A percentile compares a stretch with the other conserved stretches of the same genome.
phyloP scores from a whole-genome alignment of 2,888 invertebrate genomes.

The Yponomeuta sedellus region DNA sequence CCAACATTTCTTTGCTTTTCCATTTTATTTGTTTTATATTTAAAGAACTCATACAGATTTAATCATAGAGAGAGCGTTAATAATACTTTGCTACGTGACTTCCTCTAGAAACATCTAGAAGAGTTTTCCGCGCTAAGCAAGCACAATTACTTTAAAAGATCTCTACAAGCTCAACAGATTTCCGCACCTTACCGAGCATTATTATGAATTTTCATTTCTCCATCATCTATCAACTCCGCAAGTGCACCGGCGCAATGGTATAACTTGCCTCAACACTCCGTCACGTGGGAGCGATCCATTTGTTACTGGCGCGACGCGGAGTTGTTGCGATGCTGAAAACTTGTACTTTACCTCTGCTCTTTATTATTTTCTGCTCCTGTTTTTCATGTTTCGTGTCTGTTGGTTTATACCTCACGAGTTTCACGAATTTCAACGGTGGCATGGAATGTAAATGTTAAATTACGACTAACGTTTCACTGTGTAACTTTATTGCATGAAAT shows the following conservation, averaged over 20 bases:
- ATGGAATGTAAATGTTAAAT: no score
- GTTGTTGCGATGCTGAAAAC: neutral
- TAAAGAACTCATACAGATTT: no score
- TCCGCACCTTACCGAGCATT: neutral
- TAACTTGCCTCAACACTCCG: constrained; percentile 8
- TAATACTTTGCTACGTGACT: no score
- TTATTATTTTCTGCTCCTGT: neutral
- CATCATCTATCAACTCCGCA: constrained; percentile 1
- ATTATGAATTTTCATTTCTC: neutral
- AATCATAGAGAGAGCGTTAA: no score
- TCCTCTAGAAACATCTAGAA: no score
- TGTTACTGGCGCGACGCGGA: constrained; percentile 8
- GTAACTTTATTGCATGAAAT: no score
- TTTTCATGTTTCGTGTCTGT: neutral
- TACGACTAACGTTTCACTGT: no score
- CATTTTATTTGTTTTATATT: neutral
- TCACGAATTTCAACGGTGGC: neutral
- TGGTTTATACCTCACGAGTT: neutral
- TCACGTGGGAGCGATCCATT: constrained; percentile 15
- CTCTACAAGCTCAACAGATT: neutral
- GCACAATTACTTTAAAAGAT: neutral
- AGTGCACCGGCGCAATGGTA: neutral
- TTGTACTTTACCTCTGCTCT: neutral
- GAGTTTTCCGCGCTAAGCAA: neutral
- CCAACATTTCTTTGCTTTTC: neutral